phyloP scores from a whole-genome alignment of 2,797 vertebrate genomes.

The Chelon labrosus region DNA sequence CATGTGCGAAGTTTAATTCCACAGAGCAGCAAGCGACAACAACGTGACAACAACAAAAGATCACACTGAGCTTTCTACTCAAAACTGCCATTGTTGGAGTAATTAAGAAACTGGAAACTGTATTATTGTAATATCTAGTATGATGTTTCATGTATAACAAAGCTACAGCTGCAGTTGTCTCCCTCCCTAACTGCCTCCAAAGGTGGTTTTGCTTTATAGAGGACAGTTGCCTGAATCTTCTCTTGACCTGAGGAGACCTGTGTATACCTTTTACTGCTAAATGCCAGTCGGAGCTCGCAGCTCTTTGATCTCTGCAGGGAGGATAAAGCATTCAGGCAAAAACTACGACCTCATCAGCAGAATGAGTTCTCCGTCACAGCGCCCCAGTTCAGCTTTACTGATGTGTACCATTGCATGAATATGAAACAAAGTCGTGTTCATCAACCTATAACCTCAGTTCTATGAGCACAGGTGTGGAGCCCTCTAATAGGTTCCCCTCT shows the following conservation, averaged over 20 bases:
- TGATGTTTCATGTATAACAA: neutral
- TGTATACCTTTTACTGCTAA: neutral
- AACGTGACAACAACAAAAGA: no score
- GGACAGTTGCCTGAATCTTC: slow-evolving; percentile 6
- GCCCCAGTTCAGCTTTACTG: slow-evolving; percentile 41
- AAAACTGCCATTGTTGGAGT: neutral
- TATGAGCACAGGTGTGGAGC: neutral
- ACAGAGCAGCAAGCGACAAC: no score
- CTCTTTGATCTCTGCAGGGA: slow-evolving; percentile 60
- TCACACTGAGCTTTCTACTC: no score
- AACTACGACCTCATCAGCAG: slow-evolving; percentile 54
- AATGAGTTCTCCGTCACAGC: slow-evolving; percentile 45
- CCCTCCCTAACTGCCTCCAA: neutral
- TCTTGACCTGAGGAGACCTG: slow-evolving; percentile 11
- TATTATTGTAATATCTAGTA: no score
- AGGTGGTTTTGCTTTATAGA: neutral
- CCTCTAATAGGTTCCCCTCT: neutral
- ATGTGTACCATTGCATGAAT: neutral
- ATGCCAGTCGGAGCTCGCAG: slow-evolving; percentile 21
- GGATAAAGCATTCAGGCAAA: slow-evolving; percentile 49
- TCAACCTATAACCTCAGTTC: neutral
- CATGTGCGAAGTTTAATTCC: no score
- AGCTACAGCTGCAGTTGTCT: neutral
- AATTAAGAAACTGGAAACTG: neutral
- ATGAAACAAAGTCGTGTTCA: slow-evolving; percentile 13